Evolutionary conservation across 2,797 vertebrate genomes (phyloP), one percentile per base, ranked within the genome.

Genomic region (Neostethus bicornis): DNA sequence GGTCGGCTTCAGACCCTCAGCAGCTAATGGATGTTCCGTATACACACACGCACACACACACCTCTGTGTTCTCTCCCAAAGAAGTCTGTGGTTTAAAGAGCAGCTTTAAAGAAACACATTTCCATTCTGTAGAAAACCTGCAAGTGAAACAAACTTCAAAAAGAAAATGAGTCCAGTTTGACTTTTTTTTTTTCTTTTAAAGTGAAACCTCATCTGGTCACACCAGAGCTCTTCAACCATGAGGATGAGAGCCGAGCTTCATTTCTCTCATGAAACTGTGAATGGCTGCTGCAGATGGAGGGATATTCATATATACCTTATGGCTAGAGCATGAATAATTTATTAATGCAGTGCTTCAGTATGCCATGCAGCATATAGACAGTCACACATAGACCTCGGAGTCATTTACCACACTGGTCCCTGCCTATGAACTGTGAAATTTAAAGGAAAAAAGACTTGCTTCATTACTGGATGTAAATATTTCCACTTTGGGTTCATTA

Each of bases 301-400:
- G 37, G 49, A 55, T 63, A 46, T 49, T 51, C 53, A 46, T 38
- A 32, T 34, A 37, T 51, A 70, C 61, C 61, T 63, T 46, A 66
- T 69, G 53, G 65, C 51, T 5, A 51, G 1, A 9, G n/a, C 3
- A 71, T 75, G 75, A 77, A 79, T 85, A 54, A 79, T 85, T 57
- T 61, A 84, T 80, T 44, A 48, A 50, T 56, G 57, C 39, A 37
- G 61, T 48, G 42, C 35, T 48, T 51, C n/a, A 38, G 39, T 51
- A 23, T 37, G 45, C 51, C 8, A 28, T 50, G 70, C 62, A 25
- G 41, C 57, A 53, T 46, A 38, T 16, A 39, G 35, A 47, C 53
- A 59, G 55, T 25, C 37, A 2, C 66, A 62, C 45, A 46, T 7
- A 0, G 16, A 1, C 24, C 38, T 12, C 2, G 23, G 31, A 60